phyloP scores from a whole-genome alignment of 1,140 invertebrate genomes.

The Leptonema lineaticorne region DNA sequence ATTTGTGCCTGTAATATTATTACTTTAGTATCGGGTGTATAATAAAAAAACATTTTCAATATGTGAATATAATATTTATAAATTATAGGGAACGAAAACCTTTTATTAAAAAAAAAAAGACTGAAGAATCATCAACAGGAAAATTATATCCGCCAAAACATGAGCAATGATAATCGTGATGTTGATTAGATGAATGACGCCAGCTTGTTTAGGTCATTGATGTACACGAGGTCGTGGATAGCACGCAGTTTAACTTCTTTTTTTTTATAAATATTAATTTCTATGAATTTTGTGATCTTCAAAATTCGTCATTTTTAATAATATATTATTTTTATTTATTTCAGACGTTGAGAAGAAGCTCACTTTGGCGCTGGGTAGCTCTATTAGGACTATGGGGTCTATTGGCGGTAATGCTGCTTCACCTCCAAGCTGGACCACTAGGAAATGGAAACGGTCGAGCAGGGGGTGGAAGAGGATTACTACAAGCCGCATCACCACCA shows the following conservation, averaged over 20 bases:
- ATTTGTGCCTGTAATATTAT: too few species aligned
- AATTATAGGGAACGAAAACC: too few species aligned
- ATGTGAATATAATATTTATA: too few species aligned
- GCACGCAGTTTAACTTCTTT: too few species aligned
- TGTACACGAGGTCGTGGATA: conserved; percentile 3
- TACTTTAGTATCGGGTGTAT: too few species aligned
- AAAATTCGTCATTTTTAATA: neutral
- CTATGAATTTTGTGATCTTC: neutral
- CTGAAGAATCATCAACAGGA: too few species aligned
- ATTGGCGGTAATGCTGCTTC: conserved; percentile 45
- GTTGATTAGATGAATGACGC: conserved; percentile 16
- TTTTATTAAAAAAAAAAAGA: too few species aligned
- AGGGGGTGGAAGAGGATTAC: conserved; percentile 46
- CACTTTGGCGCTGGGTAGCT: conserved; percentile 32
- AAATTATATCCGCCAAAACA: conserved; percentile 2
- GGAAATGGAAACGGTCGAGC: conserved; percentile 44
- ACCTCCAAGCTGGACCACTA: conserved; percentile 50
- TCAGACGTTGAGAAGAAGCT: conserved; percentile 30
- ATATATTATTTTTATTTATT: conserved; percentile 23
- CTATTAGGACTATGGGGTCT: conserved; percentile 37
- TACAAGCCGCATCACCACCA: conserved; percentile 46
- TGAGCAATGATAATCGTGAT: neutral
- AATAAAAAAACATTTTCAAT: too few species aligned
- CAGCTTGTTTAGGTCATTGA: conserved; percentile 9
- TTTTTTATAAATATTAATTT: neutral